These are phyloP conservation scores for Pangasius krempfi DNA, from an alignment of 2,797 vertebrate species.

Conservation along the genomic window DNA sequence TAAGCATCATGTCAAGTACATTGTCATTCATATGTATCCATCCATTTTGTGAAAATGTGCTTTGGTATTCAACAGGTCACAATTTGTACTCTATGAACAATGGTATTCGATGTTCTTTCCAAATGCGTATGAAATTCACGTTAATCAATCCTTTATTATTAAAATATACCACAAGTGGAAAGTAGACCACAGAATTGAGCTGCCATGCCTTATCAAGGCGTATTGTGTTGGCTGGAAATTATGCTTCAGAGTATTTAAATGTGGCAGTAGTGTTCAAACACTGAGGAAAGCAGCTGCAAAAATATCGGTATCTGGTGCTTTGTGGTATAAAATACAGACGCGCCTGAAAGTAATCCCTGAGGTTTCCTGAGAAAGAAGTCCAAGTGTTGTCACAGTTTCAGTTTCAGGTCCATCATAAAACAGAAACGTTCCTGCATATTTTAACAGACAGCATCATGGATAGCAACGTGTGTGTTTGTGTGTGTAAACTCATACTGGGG, in stretches of 20 bases:
- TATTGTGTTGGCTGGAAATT: slow-evolving; percentile 80
- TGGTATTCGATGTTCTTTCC: slow-evolving; percentile 34
- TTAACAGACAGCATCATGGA: slow-evolving; percentile 39
- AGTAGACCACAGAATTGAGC: slow-evolving; percentile 83
- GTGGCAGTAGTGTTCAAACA: slow-evolving; percentile 32
- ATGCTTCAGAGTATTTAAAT: slow-evolving; percentile 24
- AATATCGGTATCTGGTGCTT: slow-evolving; percentile 52
- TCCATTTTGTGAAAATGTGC: slow-evolving; percentile 57
- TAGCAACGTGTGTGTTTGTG: background rate
- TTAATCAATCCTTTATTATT: slow-evolving; percentile 72
- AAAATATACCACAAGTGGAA: slow-evolving; percentile 84
- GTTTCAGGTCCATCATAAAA: slow-evolving; percentile 51
- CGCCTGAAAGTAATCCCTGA: slow-evolving; percentile 54
- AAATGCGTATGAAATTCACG: slow-evolving; percentile 53
- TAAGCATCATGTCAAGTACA: slow-evolving; percentile 56
- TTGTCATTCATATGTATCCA: slow-evolving; percentile 50
- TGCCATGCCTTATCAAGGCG: slow-evolving; percentile 81
- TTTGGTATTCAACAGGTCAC: slow-evolving; percentile 57
- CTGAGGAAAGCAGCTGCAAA: slow-evolving; percentile 47
- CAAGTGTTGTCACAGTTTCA: slow-evolving; percentile 55
- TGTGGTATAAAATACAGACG: slow-evolving; percentile 46
- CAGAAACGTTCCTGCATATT: slow-evolving; percentile 53
- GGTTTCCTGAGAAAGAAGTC: slow-evolving; percentile 54
- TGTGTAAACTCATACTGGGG: slow-evolving; percentile 22
- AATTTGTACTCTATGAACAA: slow-evolving; percentile 44